phyloP scores from a whole-genome alignment of 1,140 invertebrate species.

The Zaprionus camerounensis region DNA sequence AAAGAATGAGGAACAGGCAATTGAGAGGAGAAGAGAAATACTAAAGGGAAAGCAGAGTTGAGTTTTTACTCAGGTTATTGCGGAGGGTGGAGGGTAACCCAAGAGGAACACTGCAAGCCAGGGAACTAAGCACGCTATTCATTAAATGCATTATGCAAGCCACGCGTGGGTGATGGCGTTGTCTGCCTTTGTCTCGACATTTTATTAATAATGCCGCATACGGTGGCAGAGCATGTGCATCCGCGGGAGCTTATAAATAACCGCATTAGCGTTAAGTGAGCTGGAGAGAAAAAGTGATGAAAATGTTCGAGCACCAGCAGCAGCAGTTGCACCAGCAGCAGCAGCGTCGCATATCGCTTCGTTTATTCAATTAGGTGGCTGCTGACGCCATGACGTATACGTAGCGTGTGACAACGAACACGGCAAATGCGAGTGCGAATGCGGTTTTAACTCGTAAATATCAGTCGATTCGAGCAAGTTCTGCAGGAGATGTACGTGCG shows the following conservation, averaged over 20 bases:
- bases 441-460: slow-evolving; percentile 14
- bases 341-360: slow-evolving; percentile 10
- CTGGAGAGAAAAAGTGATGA: background rate
- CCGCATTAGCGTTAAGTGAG: background rate
- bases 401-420: slow-evolving; percentile 9
- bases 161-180: slow-evolving; percentile 19
- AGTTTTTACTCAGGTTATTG: too few relatives aligned
- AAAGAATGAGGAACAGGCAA: too few relatives aligned
- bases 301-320: background rate
- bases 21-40: too few relatives aligned
- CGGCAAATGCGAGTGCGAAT: background rate
- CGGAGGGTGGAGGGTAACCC: background rate
- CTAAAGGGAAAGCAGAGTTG: background rate
- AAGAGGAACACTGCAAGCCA: background rate
- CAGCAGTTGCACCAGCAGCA: slow-evolving; percentile 2
- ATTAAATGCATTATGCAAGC: slow-evolving; percentile 38
- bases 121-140: background rate
- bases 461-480: background rate
- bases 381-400: slow-evolving; percentile 33
- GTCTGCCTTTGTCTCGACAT: slow-evolving; percentile 18
- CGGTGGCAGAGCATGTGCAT: slow-evolving; percentile 10
- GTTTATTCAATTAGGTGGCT: slow-evolving; percentile 19
- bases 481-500: background rate
- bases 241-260: slow-evolving; percentile 28
- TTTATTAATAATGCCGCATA: slow-evolving; percentile 32